These are phyloP conservation scores for Coilia nasus DNA, from an alignment of 2,797 vertebrate species.

Conservation along the genomic window DNA sequence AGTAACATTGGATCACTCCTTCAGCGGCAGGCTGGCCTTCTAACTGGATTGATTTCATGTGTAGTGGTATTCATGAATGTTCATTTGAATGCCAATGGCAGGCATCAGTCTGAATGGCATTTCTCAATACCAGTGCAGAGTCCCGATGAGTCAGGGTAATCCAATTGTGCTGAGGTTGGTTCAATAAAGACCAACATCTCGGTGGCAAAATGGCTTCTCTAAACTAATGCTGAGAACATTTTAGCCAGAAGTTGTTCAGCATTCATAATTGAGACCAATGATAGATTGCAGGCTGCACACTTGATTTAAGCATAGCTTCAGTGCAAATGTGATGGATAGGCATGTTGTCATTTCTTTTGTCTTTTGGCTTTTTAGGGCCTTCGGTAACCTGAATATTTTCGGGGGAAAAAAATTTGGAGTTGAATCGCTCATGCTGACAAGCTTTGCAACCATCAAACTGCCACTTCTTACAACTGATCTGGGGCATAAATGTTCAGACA, in stretches of 20 bases:
- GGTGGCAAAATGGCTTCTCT: not conserved
- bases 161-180: constrained; percentile 17
- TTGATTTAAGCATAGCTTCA: not conserved
- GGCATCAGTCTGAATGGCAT: constrained; percentile 13
- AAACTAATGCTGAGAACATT: not conserved
- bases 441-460: constrained; percentile 12
- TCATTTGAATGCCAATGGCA: constrained; percentile 27
- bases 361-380: not conserved
- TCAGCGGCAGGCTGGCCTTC: constrained; percentile 2
- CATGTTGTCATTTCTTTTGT: not conserved
- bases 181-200: constrained; percentile 8
- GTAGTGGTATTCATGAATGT: constrained; percentile 2
- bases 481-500: not conserved
- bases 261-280: not conserved
- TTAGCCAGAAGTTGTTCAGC: not conserved
- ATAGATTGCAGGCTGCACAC: constrained; percentile 1
- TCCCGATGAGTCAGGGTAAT: not conserved
- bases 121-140: not conserved
- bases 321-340: not conserved
- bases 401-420: not conserved
- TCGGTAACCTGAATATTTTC: not conserved
- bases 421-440: constrained; percentile 9
- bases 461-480: constrained; percentile 8
- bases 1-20: constrained; percentile 11
- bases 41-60: constrained; percentile 21